Percentiles rank a stretch among this genome's conserved stretches.
phyloP scores from a whole-genome alignment of 2,797 vertebrate species.

The Bufotes viridis region DNA sequence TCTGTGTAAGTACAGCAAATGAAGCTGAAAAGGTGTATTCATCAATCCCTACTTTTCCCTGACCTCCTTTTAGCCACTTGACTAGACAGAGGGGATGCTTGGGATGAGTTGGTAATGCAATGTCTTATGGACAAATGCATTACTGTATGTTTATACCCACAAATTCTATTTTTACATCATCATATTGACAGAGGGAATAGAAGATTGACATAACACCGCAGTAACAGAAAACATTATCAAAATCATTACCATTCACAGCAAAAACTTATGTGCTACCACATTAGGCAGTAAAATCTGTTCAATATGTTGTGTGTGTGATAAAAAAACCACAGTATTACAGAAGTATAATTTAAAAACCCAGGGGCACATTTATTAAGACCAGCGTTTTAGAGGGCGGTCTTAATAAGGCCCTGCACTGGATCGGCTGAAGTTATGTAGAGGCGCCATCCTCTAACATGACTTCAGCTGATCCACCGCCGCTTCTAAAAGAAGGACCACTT shows the following conservation, averaged over 20 bases:
- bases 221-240: neutral
- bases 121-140: neutral
- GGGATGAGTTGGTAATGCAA: conserved; percentile 5
- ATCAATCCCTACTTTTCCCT: neutral
- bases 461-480: no score
- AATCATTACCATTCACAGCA: neutral
- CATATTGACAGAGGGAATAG: neutral
- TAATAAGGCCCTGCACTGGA: no score
- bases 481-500: no score
- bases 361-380: no score
- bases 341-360: no score
- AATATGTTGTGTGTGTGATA: no score
- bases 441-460: no score
- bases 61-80: conserved; percentile 16
- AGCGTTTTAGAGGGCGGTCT: no score
- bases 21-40: neutral
- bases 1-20: neutral
- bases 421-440: no score
- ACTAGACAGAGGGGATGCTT: neutral
- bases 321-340: no score
- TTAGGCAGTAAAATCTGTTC: neutral
- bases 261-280: neutral
- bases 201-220: neutral
- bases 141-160: neutral
- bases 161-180: neutral